Evolutionary conservation across 2,797 vertebrate species (phyloP).

Genomic region (Diplodus sargus): DNA sequence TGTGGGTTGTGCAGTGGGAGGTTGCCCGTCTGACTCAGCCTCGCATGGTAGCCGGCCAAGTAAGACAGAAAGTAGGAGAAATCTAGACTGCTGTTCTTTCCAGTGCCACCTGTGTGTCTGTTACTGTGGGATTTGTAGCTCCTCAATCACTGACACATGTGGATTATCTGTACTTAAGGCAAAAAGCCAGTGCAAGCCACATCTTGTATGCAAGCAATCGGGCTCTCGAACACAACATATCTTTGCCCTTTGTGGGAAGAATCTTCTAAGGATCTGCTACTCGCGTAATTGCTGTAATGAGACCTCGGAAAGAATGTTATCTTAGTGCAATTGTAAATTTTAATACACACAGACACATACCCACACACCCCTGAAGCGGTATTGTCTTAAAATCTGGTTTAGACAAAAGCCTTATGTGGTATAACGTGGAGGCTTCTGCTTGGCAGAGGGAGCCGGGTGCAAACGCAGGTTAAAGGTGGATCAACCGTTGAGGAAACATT

Average conservation of each 20-base stretch:
- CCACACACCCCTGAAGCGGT: constrained; percentile 19
- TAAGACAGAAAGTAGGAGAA: constrained; percentile 52
- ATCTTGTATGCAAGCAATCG: constrained; percentile 83
- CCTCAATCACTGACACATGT: constrained; percentile 88
- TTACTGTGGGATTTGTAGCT: constrained; percentile 87
- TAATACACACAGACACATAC: constrained; percentile 33
- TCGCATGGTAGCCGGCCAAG: constrained; percentile 46
- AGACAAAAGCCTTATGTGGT: constrained; percentile 13
- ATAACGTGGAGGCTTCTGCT: constrained; percentile 40
- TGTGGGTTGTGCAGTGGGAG: constrained; percentile 47
- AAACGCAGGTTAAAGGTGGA: constrained; percentile 70
- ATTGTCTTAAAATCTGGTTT: constrained; percentile 9
- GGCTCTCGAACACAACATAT: constrained; percentile 74
- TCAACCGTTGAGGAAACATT: constrained; percentile 56
- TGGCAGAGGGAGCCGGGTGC: constrained; percentile 48
- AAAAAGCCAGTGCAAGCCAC: constrained; percentile 83
- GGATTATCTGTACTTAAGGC: constrained; percentile 87
- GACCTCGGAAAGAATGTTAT: constrained; percentile 41
- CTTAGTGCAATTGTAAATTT: constrained; percentile 40
- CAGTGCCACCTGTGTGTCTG: constrained; percentile 86
- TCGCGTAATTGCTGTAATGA: constrained; percentile 69
- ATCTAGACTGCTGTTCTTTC: constrained; percentile 77
- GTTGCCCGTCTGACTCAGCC: constrained; percentile 56
- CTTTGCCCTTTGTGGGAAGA: constrained; percentile 63
- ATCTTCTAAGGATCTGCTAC: constrained; percentile 68